A percentile compares a stretch with the other conserved stretches of the same genome.
Conservation (phyloP, 2,888 invertebrate species). For the Cataglyphis cursor region DNA sequence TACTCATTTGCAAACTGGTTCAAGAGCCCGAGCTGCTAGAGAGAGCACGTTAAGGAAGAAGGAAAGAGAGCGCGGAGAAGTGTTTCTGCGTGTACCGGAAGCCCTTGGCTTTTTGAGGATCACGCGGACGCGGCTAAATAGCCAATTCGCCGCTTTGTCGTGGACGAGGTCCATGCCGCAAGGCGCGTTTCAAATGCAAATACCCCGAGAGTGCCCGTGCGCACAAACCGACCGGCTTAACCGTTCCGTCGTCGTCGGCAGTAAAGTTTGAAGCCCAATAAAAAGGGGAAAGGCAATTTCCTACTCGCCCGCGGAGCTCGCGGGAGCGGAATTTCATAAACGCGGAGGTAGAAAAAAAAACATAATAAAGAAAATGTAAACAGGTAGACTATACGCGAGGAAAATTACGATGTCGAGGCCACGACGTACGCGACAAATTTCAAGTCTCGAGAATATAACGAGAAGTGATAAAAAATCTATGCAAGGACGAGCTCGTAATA, state of each 20-base stretch:
- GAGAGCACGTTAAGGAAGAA: no score
- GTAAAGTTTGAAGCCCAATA: slow-evolving; percentile 55
- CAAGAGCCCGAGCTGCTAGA: neutral
- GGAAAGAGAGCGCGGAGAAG: neutral
- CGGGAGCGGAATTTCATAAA: slow-evolving; percentile 56
- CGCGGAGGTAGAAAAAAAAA: slow-evolving; percentile 21
- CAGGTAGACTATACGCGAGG: neutral
- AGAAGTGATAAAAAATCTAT: neutral
- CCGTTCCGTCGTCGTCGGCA: slow-evolving; percentile 42
- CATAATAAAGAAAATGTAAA: slow-evolving; percentile 19
- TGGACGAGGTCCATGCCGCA: slow-evolving; percentile 41
- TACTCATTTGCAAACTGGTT: slow-evolving; percentile 22
- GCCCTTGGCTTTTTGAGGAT: slow-evolving; percentile 42
- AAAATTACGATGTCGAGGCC: slow-evolving; percentile 16
- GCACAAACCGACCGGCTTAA: slow-evolving; percentile 64
- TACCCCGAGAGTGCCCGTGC: slow-evolving; percentile 57
- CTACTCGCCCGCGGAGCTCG: slow-evolving; percentile 35
- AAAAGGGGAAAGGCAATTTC: slow-evolving; percentile 53
- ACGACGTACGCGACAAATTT: slow-evolving; percentile 18
- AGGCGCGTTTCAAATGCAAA: slow-evolving; percentile 72
- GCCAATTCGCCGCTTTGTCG: slow-evolving; percentile 45
- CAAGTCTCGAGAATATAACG: neutral
- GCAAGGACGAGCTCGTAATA: neutral
- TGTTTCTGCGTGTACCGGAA: slow-evolving; percentile 48
- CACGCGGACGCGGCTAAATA: slow-evolving; percentile 43